These are phyloP conservation scores for Danio aesculapii DNA, from an alignment of 2,797 vertebrate species.

Conservation along the genomic window DNA sequence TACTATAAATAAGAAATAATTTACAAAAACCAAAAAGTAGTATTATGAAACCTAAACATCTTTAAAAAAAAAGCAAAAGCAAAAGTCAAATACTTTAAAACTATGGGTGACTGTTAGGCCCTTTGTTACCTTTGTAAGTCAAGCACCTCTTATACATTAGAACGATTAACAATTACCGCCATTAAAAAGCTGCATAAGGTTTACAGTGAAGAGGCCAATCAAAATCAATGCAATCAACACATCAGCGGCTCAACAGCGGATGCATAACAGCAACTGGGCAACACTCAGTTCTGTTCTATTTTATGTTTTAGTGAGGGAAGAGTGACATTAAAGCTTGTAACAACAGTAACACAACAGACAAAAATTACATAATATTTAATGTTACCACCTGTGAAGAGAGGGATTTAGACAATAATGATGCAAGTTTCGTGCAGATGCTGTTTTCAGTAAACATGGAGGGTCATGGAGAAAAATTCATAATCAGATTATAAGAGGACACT, in stretches of 20 bases:
- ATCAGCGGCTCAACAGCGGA: not conserved
- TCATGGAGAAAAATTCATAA: not conserved
- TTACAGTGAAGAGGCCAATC: slow-evolving; percentile 9
- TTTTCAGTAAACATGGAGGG: not conserved
- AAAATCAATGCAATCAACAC: not conserved
- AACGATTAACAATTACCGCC: slow-evolving; percentile 33
- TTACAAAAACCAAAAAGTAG: too few relatives aligned
- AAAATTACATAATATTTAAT: not conserved
- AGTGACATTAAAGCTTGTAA: not conserved
- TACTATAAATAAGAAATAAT: too few relatives aligned
- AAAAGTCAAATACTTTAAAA: not conserved
- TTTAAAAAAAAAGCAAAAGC: not conserved
- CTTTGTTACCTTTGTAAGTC: slow-evolving; percentile 28
- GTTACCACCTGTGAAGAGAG: not conserved
- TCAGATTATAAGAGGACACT: not conserved
- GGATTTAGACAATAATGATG: not conserved
- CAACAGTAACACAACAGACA: not conserved
- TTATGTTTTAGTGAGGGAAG: not conserved
- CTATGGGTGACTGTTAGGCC: not conserved
- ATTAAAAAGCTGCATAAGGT: slow-evolving; percentile 28
- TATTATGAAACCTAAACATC: too few relatives aligned
- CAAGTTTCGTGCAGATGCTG: not conserved
- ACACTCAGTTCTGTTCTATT: not conserved
- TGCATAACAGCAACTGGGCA: not conserved
- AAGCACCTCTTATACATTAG: slow-evolving; percentile 28